Base-by-base conservation (phyloP, 92 coral and sea anemone genomes). In the Epizoanthus scotinus region DNA sequence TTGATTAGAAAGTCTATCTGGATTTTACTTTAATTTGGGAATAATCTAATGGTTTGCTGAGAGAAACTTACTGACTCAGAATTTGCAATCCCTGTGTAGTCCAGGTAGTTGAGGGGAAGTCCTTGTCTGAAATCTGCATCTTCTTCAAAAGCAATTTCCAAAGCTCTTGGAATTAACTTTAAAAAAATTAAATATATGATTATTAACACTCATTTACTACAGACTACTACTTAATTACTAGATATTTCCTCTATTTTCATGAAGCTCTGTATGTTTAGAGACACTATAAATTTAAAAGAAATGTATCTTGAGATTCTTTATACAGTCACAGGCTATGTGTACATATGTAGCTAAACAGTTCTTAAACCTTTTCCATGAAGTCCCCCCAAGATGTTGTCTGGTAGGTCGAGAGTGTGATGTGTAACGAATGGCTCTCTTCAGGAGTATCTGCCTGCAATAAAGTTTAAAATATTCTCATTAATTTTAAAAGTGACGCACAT, bases 41-140 rank as follows among this genome's bases (percentile, higher is more conserved):
- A n/a, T n/a, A n/a, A n/a, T n/a, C n/a, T 21, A 67, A 36, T 14
- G 29, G 24, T 26, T 65, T 27, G 3, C 40, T 60, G 8, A 2
- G 64, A 66, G 2, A 19, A 15, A 60, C 98, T 83, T 74, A 93
- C 99, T 74, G 81, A 55, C 36, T 96, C 99, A 0, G 96, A 87
- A 70, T 96, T 93, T 31, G 96, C 90, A 64, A 96, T 90, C 61
- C 99, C 99, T 78, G 88, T 88, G 42, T 81, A 96, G 78, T 84
- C 86, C 47, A 96, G 89, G 67, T 91, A 96, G 83, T 89, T 90
- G 26, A 96, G 86, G 0, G 99, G 99, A 49, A 96, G 88, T 38
- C 99, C 99, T 86, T 90, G 92, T 14, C 99, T 84, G 73, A 96
- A 96, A 27, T 96, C 98, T 14, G 88, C 92, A 78, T 96, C 99